Base-by-base conservation (phyloP, 1,140 invertebrate genomes). In the Drosophila cardini region DNA sequence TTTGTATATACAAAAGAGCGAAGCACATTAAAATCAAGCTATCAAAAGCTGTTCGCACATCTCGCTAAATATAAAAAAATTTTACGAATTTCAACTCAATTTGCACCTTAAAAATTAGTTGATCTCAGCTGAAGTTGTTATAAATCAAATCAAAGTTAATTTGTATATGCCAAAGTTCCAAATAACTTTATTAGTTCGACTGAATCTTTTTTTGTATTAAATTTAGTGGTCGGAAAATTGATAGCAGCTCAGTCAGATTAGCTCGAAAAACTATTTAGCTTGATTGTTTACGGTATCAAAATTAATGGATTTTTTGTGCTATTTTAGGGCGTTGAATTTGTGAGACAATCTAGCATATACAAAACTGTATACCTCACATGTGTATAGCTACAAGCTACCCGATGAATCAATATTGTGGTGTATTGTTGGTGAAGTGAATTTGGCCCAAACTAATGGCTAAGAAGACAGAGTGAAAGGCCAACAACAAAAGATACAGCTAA, bases 221-320 rank as follows among this genome's bases (percentile, higher is more conserved):
- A 69, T 26, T 58, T 62, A 36, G 36, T 38, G 32, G 9, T 16
- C 61, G 32, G 32, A 21, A 58, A 67, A 52, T 53, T 34, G 45
- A 65, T 58, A 57, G 16, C 32, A 53, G 18, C 9, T 4, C 18
- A 3, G 8, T 16, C 32, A 46, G 42, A 64, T 56, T 64, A 61
- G 53, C 64, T 40, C 30, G n/a, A 58, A 79, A 26, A 55, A 15
- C 36, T 36, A n/a, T 40, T 61, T 68, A 43, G 46, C 53, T n/a
- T 10, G n/a, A 13, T 55, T 76, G 80, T 72, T 84, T 80, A 64
- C 46, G 40, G 36, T 64, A 74, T 48, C 69, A 70, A 74, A 77
- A 84, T 84, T 85, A 84, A 84, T 84, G 81, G 77, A 50, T 74
- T 84, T 84, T 60, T 53, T 73, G 32, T 67, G 60, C 53, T 56